Conservation (phyloP, 2,797 vertebrate species). For the Morus bassanus region DNA sequence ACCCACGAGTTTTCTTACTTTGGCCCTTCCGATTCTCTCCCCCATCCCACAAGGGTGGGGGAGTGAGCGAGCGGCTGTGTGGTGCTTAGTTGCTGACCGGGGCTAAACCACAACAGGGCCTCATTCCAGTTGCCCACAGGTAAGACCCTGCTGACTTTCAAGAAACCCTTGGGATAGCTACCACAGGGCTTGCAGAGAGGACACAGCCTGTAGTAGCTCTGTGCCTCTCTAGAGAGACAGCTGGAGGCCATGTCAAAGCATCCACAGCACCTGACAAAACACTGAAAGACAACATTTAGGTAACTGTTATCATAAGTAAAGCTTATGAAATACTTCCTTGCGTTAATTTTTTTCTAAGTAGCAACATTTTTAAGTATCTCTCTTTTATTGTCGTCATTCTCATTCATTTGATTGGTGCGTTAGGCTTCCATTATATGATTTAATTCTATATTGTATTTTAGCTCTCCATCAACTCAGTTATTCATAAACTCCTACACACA, state of each 20-base stretch:
- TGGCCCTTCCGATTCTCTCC: too few species aligned
- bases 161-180: background rate
- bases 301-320: background rate
- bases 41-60: too few species aligned
- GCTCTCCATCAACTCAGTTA: background rate
- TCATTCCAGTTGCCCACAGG: background rate
- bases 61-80: too few species aligned
- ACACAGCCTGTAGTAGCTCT: background rate
- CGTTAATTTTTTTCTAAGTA: background rate
- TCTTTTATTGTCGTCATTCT: background rate
- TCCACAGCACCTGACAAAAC: background rate
- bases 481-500: constrained; percentile 9
- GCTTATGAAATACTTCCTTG: background rate
- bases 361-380: background rate
- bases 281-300: background rate
- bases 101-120: background rate
- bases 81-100: too few species aligned
- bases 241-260: background rate
- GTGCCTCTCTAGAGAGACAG: background rate
- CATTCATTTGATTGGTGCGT: background rate
- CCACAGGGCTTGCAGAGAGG: background rate
- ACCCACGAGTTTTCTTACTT: too few species aligned
- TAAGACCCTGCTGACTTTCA: background rate
- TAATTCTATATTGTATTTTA: background rate
- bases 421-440: background rate